These are phyloP conservation scores for Amblyornis subalaris DNA, from an alignment of 2,113 vertebrate genomes.

Conservation along the genomic window DNA sequence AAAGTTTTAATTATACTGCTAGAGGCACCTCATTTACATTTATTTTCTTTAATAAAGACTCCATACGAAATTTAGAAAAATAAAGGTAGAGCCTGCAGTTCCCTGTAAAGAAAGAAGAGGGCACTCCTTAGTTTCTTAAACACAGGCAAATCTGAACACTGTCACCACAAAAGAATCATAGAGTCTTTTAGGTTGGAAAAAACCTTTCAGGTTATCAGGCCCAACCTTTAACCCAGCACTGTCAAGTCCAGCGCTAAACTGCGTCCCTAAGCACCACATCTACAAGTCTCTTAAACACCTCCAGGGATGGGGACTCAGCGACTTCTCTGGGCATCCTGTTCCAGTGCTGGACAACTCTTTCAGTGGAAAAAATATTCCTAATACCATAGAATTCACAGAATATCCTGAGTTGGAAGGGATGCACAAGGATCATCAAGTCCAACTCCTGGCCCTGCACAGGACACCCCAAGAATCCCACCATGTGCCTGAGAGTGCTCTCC, in stretches of 20 bases:
- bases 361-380: background rate
- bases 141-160: background rate
- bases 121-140: background rate
- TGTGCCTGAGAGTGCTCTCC: background rate
- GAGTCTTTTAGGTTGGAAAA: background rate
- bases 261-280: background rate
- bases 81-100: conserved; percentile 33
- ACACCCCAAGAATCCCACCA: background rate
- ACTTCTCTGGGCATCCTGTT: background rate
- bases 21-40: conserved; percentile 72
- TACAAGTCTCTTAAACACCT: background rate
- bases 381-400: background rate
- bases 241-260: background rate
- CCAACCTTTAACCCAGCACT: background rate
- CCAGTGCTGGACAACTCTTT: background rate
- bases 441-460: background rate
- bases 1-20: conserved; percentile 77
- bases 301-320: background rate
- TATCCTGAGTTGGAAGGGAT: background rate
- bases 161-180: background rate
- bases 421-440: too few species aligned
- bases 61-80: background rate
- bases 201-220: background rate
- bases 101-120: background rate
- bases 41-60: conserved; percentile 70